Percentiles rank a stretch among this genome's conserved stretches.
Conservation (phyloP, 1,140 invertebrate species). For the Yoshiicerus persimilis region DNA sequence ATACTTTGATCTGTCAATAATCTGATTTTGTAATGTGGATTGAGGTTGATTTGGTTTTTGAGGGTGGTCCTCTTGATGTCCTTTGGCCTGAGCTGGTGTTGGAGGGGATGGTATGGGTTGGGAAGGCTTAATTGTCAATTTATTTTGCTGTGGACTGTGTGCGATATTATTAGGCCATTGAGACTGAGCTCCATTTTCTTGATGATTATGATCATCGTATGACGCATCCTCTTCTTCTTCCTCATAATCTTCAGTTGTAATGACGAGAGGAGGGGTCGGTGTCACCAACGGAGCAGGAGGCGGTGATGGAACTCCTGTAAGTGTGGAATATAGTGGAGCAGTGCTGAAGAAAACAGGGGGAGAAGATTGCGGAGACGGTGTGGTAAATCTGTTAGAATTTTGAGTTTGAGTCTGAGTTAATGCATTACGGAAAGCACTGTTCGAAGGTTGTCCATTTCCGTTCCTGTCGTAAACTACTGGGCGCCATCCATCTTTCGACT, state of each 20-base stretch:
- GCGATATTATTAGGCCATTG: background rate
- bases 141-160: background rate
- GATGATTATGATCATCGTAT: background rate
- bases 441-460: background rate
- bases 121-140: constrained; percentile 21
- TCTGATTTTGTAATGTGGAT: background rate
- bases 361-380: background rate
- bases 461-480: constrained; percentile 34
- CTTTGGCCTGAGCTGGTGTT: constrained; percentile 6
- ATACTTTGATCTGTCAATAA: constrained; percentile 43
- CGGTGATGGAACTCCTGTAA: background rate
- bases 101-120: background rate
- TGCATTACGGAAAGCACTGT: background rate
- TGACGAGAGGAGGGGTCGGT: background rate
- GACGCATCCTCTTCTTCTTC: background rate
- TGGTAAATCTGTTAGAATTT: background rate
- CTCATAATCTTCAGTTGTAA: background rate
- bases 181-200: background rate
- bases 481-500: constrained; percentile 44
- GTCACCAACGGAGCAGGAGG: background rate
- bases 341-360: background rate
- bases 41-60: background rate
- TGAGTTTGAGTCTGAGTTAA: background rate
- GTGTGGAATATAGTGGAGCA: background rate
- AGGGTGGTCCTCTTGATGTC: background rate